Conservation (phyloP, 2,113 vertebrate genomes). For the Tichodroma muraria region DNA sequence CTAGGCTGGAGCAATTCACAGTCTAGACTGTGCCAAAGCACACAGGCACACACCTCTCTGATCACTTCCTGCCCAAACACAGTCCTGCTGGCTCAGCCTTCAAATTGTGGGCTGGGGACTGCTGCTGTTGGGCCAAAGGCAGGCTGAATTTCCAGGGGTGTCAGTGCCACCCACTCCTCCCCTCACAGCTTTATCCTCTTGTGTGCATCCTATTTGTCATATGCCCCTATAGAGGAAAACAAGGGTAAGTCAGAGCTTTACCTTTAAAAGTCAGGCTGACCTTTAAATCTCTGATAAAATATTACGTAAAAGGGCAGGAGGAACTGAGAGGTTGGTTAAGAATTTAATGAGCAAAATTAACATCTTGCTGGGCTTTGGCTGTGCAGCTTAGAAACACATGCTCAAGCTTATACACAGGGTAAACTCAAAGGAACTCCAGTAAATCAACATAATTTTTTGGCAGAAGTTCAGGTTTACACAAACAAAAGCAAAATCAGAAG, state of each 20-base stretch:
- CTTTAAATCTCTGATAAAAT: conserved; percentile 53
- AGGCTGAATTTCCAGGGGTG: neutral
- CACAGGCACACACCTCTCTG: conserved; percentile 65
- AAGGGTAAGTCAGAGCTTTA: conserved; percentile 20
- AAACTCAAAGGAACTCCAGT: neutral
- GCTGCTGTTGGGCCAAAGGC: neutral
- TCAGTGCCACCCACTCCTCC: conserved; percentile 3
- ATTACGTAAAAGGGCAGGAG: conserved; percentile 30
- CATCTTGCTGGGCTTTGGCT: neutral
- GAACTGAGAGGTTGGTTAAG: neutral
- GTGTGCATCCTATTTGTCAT: neutral
- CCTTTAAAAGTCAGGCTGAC: too few relatives aligned
- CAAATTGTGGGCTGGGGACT: neutral
- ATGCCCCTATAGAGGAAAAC: neutral
- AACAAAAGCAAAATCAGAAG: neutral
- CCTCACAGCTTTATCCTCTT: neutral
- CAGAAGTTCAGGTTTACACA: neutral
- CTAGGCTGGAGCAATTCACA: conserved; percentile 43
- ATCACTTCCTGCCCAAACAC: conserved; percentile 63
- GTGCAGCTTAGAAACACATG: neutral
- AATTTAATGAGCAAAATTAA: conserved; percentile 28
- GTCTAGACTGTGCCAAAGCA: conserved; percentile 55
- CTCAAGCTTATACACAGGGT: neutral
- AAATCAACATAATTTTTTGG: neutral
- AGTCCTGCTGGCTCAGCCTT: conserved; percentile 4